A percentile compares a stretch with the other conserved stretches of the same genome.
phyloP scores from a whole-genome alignment of 2,113 vertebrate species.

The Crotalus tigris region DNA sequence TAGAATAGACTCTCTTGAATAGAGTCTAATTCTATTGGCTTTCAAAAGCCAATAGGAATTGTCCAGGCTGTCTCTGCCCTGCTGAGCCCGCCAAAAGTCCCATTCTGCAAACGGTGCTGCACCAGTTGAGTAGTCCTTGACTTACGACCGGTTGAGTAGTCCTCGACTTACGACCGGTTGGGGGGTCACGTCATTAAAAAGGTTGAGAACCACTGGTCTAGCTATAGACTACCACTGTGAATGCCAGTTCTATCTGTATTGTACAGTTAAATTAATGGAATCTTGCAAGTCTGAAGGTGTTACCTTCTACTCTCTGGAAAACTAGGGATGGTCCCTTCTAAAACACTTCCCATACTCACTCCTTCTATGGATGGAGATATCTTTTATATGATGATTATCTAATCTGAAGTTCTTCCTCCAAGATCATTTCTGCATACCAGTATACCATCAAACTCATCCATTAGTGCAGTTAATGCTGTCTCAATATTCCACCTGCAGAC shows the following conservation, averaged over 20 bases:
- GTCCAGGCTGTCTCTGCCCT: too few species aligned
- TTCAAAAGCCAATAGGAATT: too few species aligned
- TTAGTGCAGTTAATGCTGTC: neutral
- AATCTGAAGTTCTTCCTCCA: neutral
- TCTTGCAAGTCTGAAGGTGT: neutral
- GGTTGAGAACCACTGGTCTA: neutral
- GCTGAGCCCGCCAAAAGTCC: too few species aligned
- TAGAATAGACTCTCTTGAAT: too few species aligned
- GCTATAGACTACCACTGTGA: neutral
- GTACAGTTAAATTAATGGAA: neutral
- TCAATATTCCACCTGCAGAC: neutral
- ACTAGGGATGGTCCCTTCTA: neutral
- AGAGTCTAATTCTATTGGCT: too few species aligned
- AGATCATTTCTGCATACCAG: neutral
- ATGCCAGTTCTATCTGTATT: neutral
- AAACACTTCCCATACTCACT: neutral
- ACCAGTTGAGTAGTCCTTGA: too few species aligned
- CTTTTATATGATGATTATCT: neutral
- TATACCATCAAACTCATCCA: neutral
- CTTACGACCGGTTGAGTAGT: too few species aligned
- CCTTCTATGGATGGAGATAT: neutral
- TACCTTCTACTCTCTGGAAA: neutral
- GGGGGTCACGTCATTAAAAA: too few species aligned
- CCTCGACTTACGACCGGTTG: too few species aligned
- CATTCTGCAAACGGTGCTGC: too few species aligned